Evolutionary conservation across 2,888 invertebrate species (phyloP), one percentile per base, ranked within the genome.

Genomic region (Pseudococcus jackbeardsleyi): DNA sequence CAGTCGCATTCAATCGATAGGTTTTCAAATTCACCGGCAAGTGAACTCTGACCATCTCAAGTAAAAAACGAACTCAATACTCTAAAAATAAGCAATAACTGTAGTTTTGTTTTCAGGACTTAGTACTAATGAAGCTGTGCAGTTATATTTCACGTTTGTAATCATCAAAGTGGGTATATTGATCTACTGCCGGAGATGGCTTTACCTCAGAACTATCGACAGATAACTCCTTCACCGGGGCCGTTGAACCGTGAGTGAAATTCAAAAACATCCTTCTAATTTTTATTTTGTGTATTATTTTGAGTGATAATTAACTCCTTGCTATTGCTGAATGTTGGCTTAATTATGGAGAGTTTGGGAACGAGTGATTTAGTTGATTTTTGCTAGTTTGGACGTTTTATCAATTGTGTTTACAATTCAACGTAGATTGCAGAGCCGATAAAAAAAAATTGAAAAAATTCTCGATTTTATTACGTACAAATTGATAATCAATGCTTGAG

Each of bases 181-280:
- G 26, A 9, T 4, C 26, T 26, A 22, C 11, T 72, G 17, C 86
- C 85, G 85, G 91, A 90, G 89, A 97, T 97, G 96, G 95, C 96
- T 90, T 93, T 96, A 90, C 96, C 96, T 89, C 93, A 94, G 90
- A 96, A 95, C 92, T 97, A 96, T 92, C 96, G 96, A 92, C 96
- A 96, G 93, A 94, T 96, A 90, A 95, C 96, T 88, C 94, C 95
- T 92, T 94, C 95, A 90, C 94, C 95, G 92, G 94, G 95, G 90
- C 94, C 77, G 90, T 93, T 95, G 91, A 95, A 94, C 92, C 95
- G 95, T 95, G 94, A 94, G 95, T 93, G 92, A 92, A 77, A 11
- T 64, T 84, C 42, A 46, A 33, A 82, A 46, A 39, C 12, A 77
- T 42, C 46, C 15, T n/a, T n/a, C n/a, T 39, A 17, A 7, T 82